Conservation (phyloP, 2,888 invertebrate species). For the Trissolcus japonicus region DNA sequence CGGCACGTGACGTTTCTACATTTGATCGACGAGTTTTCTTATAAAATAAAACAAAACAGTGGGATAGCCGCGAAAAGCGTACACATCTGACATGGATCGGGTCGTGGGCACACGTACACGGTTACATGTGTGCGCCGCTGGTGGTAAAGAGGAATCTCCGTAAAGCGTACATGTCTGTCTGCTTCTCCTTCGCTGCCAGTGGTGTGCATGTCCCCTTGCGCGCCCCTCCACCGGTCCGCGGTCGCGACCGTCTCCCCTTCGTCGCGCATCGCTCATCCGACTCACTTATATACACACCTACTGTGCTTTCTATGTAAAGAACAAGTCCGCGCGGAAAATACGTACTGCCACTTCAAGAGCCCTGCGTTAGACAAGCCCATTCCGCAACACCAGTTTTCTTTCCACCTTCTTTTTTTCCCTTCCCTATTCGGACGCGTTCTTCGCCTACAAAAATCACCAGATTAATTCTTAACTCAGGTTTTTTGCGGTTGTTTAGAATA, state of each 20-base stretch:
- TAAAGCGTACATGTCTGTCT: slow-evolving; percentile 64
- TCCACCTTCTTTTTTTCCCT: slow-evolving; percentile 1
- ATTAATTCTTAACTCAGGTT: no score
- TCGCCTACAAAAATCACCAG: not conserved
- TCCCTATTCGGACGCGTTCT: no score
- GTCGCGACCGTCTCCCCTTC: slow-evolving; percentile 65
- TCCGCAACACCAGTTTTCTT: not conserved
- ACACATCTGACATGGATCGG: slow-evolving; percentile 39
- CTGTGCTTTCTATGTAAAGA: slow-evolving; percentile 10
- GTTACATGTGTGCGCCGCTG: slow-evolving; percentile 53
- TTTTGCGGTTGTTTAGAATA: no score
- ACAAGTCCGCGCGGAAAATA: slow-evolving; percentile 25
- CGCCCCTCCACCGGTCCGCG: slow-evolving; percentile 38
- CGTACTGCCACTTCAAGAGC: slow-evolving; percentile 1
- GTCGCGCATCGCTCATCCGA: slow-evolving; percentile 50
- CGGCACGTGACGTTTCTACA: slow-evolving; percentile 35
- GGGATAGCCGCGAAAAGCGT: slow-evolving; percentile 41
- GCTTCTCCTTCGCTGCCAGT: slow-evolving; percentile 56
- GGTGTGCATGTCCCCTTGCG: slow-evolving; percentile 45
- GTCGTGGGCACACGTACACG: slow-evolving; percentile 49
- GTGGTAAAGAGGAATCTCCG: slow-evolving; percentile 65
- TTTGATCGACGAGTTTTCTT: slow-evolving; percentile 29
- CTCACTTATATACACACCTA: slow-evolving; percentile 21
- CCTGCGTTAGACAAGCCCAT: not conserved
- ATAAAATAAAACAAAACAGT: slow-evolving; percentile 24